Base-by-base conservation (phyloP, 2,113 vertebrate genomes). In the Salvelinus alpinus region DNA sequence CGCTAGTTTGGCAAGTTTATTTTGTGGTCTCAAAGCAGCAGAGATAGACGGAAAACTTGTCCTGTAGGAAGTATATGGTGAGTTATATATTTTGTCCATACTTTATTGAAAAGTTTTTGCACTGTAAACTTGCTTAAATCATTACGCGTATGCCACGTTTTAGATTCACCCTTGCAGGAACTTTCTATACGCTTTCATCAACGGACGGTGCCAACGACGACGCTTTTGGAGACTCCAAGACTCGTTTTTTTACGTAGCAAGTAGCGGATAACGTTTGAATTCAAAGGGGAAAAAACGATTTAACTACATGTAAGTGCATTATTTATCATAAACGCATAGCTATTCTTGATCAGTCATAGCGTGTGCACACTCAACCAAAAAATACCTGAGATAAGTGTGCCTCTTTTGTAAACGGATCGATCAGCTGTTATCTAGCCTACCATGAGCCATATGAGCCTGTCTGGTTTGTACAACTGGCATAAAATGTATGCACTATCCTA, bases 1-100 rank as follows among this genome's bases (percentile, higher is more conserved):
- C 79, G 78, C 38, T 82, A 90, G 92, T 93, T 91, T 91, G 91
- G 91, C 92, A 90, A 94, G 87, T 92, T 90, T 84, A 80, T 80
- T 85, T 84, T 82, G 79, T 85, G 67, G 67, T 54, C 85, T 79
- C 82, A 91, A 80, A 87, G 87, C 86, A 44, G 79, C 82, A 78
- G 16, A 79, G 80, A 88, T 86, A 88, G 81, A 82, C 84, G 82
- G 80, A 64, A 54, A 85, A 38, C 79, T 76, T 82, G 74, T 83
- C 79, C 82, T 38, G 70, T 87, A 74, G 76, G 80, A 82, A 34
- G 62, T 85, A 74, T 72, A 88, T 85, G 92, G 93, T 94, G 89
- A 93, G 93, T 93, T 75, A 14, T 66, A 70, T 24, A 60, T 67
- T 64, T 72, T 48, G 29, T 76, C 76, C 76, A 67, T 51, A 69